Conservation (phyloP, 2,888 invertebrate species). For the Alviniconcha strummeri region DNA sequence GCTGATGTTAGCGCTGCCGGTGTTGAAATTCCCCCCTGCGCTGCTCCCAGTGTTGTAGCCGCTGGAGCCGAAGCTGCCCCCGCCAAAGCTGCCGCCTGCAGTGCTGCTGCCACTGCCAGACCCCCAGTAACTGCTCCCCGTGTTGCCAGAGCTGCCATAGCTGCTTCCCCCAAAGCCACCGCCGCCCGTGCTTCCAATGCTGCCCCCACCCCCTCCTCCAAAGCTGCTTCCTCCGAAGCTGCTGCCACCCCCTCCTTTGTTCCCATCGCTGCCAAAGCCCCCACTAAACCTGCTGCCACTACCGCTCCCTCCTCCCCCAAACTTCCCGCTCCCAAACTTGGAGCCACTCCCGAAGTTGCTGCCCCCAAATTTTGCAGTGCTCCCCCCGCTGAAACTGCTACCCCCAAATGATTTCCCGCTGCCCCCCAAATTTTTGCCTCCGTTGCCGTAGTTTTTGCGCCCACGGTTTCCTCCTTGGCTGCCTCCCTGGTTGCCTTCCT, state of each 20-base stretch:
- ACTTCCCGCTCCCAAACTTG: background rate
- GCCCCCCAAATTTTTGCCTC: background rate
- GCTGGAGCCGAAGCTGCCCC: background rate
- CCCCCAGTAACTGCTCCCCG: background rate
- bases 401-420: background rate
- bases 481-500: background rate
- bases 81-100: background rate
- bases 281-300: background rate
- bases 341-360: background rate
- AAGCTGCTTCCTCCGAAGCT: background rate
- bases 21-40: background rate
- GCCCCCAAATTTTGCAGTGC: background rate
- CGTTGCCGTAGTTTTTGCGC: background rate
- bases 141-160: background rate
- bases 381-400: no score
- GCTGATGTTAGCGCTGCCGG: background rate
- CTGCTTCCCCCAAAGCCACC: background rate
- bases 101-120: background rate
- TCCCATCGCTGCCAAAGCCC: background rate
- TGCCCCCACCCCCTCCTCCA: conserved; percentile 4
- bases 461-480: background rate
- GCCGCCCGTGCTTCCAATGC: background rate
- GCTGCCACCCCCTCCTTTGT: background rate
- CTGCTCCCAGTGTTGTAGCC: background rate
- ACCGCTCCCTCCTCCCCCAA: conserved; percentile 17